Conservation (phyloP, 1,140 invertebrate genomes). For the Trichoplusia ni region DNA sequence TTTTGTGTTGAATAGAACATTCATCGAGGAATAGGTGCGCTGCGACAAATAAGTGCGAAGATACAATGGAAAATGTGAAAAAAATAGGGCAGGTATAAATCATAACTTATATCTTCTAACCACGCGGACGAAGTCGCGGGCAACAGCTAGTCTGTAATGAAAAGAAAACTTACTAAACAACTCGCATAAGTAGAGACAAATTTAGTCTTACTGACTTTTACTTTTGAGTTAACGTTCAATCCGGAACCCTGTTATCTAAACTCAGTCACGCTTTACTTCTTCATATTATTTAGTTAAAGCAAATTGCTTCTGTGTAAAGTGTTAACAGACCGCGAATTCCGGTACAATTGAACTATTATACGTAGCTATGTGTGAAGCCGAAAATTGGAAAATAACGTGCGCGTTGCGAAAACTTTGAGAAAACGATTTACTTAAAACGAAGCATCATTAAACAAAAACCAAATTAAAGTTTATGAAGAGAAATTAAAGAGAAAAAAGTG, state of each 20-base stretch:
- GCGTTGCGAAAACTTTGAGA: background rate
- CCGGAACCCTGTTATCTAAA: background rate
- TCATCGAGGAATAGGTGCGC: too few species aligned
- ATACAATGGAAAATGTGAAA: too few species aligned
- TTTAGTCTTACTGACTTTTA: too few species aligned
- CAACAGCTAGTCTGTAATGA: too few species aligned
- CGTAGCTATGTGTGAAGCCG: slow-evolving; percentile 9
- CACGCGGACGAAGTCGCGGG: too few species aligned
- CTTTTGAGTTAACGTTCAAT: background rate
- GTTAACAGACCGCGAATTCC: slow-evolving; percentile 42
- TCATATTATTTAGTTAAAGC: slow-evolving; percentile 10
- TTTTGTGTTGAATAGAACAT: too few species aligned
- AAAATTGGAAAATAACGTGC: slow-evolving; percentile 8
- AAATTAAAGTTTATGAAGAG: slow-evolving; percentile 9
- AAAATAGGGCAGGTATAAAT: too few species aligned
- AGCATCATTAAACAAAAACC: slow-evolving; percentile 11
- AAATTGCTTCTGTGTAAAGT: slow-evolving; percentile 27
- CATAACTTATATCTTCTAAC: too few species aligned
- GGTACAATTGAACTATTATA: slow-evolving; percentile 34
- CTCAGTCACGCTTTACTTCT: background rate
- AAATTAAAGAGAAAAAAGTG: slow-evolving; percentile 49
- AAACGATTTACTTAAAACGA: background rate
- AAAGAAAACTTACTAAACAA: too few species aligned
- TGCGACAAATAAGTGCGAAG: too few species aligned
- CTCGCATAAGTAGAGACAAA: too few species aligned